Conservation (phyloP, 2,888 invertebrate genomes). For the Patella caerulea region DNA sequence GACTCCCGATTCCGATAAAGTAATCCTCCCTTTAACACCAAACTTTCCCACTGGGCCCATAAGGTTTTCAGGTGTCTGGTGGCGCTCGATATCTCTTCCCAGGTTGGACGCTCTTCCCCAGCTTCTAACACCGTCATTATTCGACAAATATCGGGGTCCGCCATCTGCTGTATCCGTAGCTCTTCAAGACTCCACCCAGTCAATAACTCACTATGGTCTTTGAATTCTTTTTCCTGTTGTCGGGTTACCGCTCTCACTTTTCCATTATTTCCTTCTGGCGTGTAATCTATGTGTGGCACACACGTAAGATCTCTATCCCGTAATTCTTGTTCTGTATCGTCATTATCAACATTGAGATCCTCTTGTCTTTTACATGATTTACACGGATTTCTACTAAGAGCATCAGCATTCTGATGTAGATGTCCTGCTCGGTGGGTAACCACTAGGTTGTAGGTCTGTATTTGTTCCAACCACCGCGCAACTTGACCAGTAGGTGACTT, state of each 20-base stretch:
- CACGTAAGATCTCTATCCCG: no score
- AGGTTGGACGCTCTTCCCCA: slow-evolving; percentile 15
- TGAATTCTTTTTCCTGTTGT: no score
- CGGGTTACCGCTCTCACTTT: no score
- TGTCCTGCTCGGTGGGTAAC: slow-evolving; percentile 1
- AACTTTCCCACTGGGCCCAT: slow-evolving; percentile 40
- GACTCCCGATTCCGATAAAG: slow-evolving; percentile 31
- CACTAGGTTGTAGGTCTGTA: slow-evolving; percentile 14
- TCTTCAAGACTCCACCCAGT: no score
- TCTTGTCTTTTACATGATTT: slow-evolving; percentile 5
- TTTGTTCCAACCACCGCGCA: slow-evolving; percentile 14
- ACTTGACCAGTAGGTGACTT: slow-evolving; percentile 9
- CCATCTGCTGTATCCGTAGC: no score
- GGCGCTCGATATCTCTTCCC: slow-evolving; percentile 21
- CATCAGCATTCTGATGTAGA: slow-evolving; percentile 1
- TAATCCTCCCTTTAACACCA: slow-evolving; percentile 29
- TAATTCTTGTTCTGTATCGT: not conserved
- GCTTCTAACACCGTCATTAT: no score
- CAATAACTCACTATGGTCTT: no score
- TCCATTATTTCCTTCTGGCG: no score
- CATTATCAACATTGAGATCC: not conserved
- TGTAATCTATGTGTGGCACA: no score
- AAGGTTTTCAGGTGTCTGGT: slow-evolving; percentile 27
- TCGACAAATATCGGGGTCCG: no score
- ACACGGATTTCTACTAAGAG: slow-evolving; percentile 3